A percentile compares a stretch with the other conserved stretches of the same genome.
Evolutionary conservation across 1,140 invertebrate genomes (phyloP).

Genomic region (Microplitis demolitor): DNA sequence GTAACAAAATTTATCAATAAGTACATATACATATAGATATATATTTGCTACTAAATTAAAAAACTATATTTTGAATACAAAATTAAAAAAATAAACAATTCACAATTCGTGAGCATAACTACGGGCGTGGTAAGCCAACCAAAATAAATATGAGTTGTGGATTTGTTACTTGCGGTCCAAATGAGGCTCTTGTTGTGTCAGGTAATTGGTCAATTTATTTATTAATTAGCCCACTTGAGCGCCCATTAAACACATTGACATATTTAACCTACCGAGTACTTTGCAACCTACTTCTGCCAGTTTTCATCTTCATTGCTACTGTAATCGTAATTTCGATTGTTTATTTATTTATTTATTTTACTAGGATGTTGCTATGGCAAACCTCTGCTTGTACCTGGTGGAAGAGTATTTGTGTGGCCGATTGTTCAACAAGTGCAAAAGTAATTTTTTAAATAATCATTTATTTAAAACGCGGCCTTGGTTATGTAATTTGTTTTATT

Average conservation of each 20-base stretch:
- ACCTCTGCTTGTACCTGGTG: constrained; percentile 90
- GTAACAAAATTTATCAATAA: not conserved
- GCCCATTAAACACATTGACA: not conserved
- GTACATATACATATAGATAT: not conserved
- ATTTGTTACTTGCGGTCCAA: constrained; percentile 96
- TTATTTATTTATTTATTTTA: constrained; percentile 38
- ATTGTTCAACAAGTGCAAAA: constrained; percentile 92
- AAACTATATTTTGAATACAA: not conserved
- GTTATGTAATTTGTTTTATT: constrained; percentile 31
- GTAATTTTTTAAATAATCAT: constrained; percentile 59
- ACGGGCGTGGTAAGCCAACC: constrained; percentile 10
- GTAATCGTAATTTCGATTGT: not conserved
- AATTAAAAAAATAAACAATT: not conserved
- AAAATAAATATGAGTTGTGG: constrained; percentile 78
- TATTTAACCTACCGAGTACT: not conserved
- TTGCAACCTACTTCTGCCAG: not conserved
- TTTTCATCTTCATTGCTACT: not conserved
- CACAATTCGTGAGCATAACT: constrained; percentile 9
- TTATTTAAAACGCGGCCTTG: not conserved
- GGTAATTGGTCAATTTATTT: constrained; percentile 66
- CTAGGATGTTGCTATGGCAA: constrained; percentile 91
- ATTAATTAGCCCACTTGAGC: constrained; percentile 29
- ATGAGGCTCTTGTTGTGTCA: constrained; percentile 95
- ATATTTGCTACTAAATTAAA: not conserved
- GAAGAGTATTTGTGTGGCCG: constrained; percentile 96